Base-by-base conservation (phyloP, 2,113 vertebrate genomes). In the Peromyscus polionotus region DNA sequence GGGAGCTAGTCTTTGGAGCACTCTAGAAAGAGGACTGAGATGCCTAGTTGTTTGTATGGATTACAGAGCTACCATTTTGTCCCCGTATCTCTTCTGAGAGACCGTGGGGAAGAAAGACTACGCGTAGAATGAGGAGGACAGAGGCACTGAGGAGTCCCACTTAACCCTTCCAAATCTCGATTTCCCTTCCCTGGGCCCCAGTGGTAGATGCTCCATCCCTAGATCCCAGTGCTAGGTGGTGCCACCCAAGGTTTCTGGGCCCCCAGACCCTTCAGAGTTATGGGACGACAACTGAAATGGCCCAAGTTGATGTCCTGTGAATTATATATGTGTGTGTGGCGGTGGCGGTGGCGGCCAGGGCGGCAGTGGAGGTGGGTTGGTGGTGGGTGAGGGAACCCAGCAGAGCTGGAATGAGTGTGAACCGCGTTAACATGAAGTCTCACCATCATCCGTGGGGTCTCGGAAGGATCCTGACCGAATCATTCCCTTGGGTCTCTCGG, bases 391-490 rank as follows among this genome's bases (percentile, higher is more conserved):
- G 94, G 96, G 94, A 85, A 67, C 95, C 97, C 97, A 63, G 96
- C 90, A 76, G 90, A 63, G 96, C 96, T 20, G 91, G 96, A 54
- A 93, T 95, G 97, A 95, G 96, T n/a, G 95, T 95, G 97, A 96
- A 95, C 97, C 95, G 96, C 94, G 94, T 91, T 75, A 87, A 96
- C 97, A 95, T 92, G 96, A 95, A 57, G 90, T 97, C 99, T 99
- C 98, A 99, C 99, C 99, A 33, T 99, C 99, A 0, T 99, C 99
- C 96, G 98, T 98, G 63, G 99, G 97, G 93, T 99, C 99, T 95
- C 99, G 99, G 99, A 99, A 99, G 96, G 99, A 99, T 95, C 99
- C 99, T 0, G 99, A 99, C 95, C 99, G 99, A 99, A 99, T 99
- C 98, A 99, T 99, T 98, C 99, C 99, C 98, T 99, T 99, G 96